A percentile compares a stretch with the other conserved stretches of the same genome.
These are phyloP conservation scores for Drosophila melanocephala DNA, from an alignment of 2,888 invertebrate species.

Conservation along the genomic window DNA sequence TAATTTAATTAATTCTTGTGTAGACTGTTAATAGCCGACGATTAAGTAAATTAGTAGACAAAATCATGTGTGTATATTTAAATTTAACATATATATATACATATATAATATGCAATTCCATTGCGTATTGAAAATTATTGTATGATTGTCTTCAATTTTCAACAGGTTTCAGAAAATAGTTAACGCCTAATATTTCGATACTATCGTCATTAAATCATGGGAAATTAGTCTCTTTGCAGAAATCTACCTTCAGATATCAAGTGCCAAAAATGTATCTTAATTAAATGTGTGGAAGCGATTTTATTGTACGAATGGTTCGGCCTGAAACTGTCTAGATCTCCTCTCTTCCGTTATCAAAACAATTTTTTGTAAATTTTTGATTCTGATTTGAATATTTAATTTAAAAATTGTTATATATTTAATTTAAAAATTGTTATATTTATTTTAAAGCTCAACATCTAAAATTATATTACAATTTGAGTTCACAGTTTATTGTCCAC, in stretches of 20 bases:
- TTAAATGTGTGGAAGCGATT: not conserved
- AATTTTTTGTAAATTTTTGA: not conserved
- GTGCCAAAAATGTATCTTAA: accelerated
- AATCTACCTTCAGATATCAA: not conserved
- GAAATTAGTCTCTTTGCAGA: not conserved
- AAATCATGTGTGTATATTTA: not conserved
- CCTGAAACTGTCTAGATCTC: not conserved
- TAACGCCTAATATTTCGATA: not conserved
- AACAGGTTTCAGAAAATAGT: not conserved
- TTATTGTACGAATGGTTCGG: not conserved
- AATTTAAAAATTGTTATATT: not conserved
- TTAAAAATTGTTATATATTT: not conserved
- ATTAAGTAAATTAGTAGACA: not conserved
- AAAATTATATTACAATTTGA: not conserved
- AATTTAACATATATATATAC: not conserved
- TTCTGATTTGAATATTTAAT: not conserved
- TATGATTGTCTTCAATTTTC: not conserved
- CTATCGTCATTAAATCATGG: not conserved
- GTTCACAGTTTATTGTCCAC: not conserved
- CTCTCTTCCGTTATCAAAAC: not conserved
- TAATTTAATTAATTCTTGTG: not conserved
- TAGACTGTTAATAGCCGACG: not conserved
- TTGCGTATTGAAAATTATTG: not conserved
- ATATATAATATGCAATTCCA: not conserved
- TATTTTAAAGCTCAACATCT: not conserved